A percentile compares a stretch with the other conserved stretches of the same genome.
phyloP scores from a whole-genome alignment of 2,888 invertebrate species.

The Nudaria mundana region DNA sequence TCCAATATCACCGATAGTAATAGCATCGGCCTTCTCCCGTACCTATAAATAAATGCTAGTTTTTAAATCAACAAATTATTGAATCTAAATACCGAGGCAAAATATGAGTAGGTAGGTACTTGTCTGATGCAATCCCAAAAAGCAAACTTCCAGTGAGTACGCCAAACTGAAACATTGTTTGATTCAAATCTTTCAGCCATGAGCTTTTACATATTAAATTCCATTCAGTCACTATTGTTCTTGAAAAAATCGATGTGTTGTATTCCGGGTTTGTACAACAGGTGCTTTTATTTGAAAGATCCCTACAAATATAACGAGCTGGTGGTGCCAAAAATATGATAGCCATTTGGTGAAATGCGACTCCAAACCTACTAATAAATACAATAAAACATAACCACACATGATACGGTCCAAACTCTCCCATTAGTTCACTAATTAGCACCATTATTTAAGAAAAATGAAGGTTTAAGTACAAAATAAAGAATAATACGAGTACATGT shows the following conservation, averaged over 20 bases:
- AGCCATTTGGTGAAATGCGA: constrained; percentile 77
- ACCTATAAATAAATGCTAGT: constrained; percentile 75
- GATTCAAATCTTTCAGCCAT: constrained; percentile 85
- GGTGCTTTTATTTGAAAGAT: constrained; percentile 33
- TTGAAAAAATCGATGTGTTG: constrained; percentile 82
- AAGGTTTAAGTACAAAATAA: too few species aligned
- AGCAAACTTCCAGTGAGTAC: constrained; percentile 85
- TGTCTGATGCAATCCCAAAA: constrained; percentile 87
- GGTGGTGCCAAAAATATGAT: constrained; percentile 76
- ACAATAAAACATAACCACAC: constrained; percentile 56
- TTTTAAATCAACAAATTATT: not conserved
- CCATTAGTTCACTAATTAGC: constrained; percentile 60
- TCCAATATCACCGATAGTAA: constrained; percentile 86
- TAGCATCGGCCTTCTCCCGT: constrained; percentile 86
- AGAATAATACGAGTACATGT: too few species aligned
- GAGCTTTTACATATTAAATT: constrained; percentile 84
- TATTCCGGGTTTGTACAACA: constrained; percentile 81
- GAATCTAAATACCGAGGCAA: too few species aligned
- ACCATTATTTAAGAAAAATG: constrained; percentile 32
- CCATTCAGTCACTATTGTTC: constrained; percentile 88
- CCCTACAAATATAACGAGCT: constrained; percentile 50
- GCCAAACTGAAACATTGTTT: constrained; percentile 88
- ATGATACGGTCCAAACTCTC: constrained; percentile 38
- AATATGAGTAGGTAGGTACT: too few species aligned
- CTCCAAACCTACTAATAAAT: constrained; percentile 68